Percentiles rank a stretch among this genome's conserved stretches.
Evolutionary conservation across 2,888 invertebrate species (phyloP).

Genomic region (Apamea epomidion): DNA sequence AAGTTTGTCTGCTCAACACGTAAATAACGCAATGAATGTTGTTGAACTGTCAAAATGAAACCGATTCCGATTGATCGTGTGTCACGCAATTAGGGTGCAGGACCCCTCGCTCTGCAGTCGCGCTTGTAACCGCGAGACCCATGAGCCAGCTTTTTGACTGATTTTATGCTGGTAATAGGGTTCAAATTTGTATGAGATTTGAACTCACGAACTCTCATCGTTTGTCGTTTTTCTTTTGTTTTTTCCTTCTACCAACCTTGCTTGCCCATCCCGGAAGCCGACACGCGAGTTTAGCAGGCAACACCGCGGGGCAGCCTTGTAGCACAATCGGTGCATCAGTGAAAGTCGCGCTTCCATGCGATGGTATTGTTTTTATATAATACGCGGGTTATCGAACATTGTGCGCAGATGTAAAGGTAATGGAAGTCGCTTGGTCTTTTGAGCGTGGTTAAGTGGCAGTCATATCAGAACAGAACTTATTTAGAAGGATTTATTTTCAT

Average conservation of each 20-base stretch:
- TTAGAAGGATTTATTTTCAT: background rate
- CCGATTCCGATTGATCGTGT: no score
- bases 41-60: no score
- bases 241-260: background rate
- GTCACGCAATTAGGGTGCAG: no score
- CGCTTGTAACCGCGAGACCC: no score
- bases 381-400: conserved; percentile 41
- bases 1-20: no score
- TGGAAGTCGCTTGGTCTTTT: conserved; percentile 13
- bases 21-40: no score
- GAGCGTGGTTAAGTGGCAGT: background rate
- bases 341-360: conserved; percentile 55
- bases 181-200: background rate
- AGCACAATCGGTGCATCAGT: conserved; percentile 55
- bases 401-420: background rate
- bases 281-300: conserved; percentile 26
- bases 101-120: no score
- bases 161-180: background rate
- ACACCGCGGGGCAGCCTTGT: conserved; percentile 44
- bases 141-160: no score
- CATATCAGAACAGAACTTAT: background rate
- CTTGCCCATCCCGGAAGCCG: conserved; percentile 44
- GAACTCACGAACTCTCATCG: background rate
- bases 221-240: background rate
- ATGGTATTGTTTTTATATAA: conserved; percentile 70